A percentile compares a stretch with the other conserved stretches of the same genome.
These are phyloP conservation scores for Drosophila greeni DNA, from an alignment of 2,888 invertebrate genomes.

Conservation along the genomic window DNA sequence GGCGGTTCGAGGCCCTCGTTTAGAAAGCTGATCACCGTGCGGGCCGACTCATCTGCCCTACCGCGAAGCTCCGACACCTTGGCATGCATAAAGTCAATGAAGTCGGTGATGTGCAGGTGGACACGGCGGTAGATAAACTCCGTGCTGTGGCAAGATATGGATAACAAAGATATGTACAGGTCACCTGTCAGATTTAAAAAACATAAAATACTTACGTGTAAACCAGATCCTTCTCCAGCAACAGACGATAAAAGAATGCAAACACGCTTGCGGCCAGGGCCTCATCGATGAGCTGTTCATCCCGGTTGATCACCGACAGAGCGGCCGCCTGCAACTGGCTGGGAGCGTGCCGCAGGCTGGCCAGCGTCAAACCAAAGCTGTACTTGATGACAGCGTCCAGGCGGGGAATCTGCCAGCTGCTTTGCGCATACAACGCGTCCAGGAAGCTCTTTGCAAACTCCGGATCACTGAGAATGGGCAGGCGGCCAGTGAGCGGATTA, in stretches of 20 bases:
- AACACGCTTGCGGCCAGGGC: conserved; percentile 90
- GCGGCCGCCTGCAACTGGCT: conserved; percentile 81
- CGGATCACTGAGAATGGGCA: conserved; percentile 83
- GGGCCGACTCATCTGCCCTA: conserved; percentile 92
- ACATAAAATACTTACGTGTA: conserved; percentile 79
- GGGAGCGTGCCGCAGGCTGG: conserved; percentile 82
- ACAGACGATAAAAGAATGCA: conserved; percentile 86
- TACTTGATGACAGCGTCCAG: conserved; percentile 83
- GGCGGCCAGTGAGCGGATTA: conserved; percentile 84
- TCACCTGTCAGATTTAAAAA: not conserved
- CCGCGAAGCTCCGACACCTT: conserved; percentile 90
- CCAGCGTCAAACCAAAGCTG: conserved; percentile 85
- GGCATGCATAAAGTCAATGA: conserved; percentile 94
- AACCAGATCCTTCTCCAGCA: conserved; percentile 85
- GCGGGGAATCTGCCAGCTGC: conserved; percentile 59
- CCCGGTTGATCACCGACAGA: conserved; percentile 83
- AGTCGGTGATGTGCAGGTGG: conserved; percentile 92
- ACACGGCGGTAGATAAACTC: conserved; percentile 91
- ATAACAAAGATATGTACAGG: not conserved
- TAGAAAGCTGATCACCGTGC: conserved; percentile 86
- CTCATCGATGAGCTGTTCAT: conserved; percentile 88
- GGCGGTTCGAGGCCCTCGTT: conserved; percentile 89
- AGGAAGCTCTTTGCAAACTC: conserved; percentile 81
- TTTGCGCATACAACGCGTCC: conserved; percentile 79
- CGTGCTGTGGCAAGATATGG: conserved; percentile 77